Percentiles rank a stretch among this genome's conserved stretches.
These are phyloP conservation scores for Neomonachus schauinslandi DNA, from an alignment of 2,113 vertebrate species.

Conservation along the genomic window DNA sequence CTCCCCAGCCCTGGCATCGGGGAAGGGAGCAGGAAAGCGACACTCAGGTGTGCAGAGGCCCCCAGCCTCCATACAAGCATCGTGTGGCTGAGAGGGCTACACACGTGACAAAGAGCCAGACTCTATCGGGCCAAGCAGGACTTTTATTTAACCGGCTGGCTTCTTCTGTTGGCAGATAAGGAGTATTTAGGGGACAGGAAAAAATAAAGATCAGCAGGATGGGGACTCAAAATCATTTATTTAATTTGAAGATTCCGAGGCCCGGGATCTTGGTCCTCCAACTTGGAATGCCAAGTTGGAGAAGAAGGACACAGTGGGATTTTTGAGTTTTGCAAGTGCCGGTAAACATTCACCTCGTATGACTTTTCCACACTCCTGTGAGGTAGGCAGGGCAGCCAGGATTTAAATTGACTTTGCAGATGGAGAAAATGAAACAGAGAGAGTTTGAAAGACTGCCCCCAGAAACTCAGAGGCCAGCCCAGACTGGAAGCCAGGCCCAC, in stretches of 20 bases:
- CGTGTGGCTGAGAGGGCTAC: neutral
- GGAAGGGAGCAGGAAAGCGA: neutral
- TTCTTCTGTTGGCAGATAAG: conserved; percentile 43
- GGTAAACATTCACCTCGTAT: neutral
- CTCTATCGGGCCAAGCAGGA: neutral
- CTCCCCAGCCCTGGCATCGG: neutral
- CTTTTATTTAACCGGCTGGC: neutral
- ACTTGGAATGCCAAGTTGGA: neutral
- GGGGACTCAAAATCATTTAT: neutral
- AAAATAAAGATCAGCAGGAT: conserved; percentile 16
- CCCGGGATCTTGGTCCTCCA: neutral
- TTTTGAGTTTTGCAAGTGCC: neutral
- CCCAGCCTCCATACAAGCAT: fast-evolving
- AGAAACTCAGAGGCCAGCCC: neutral
- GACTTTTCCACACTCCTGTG: neutral
- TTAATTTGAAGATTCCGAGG: neutral
- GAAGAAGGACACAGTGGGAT: neutral
- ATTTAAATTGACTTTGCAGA: neutral
- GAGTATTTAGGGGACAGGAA: neutral
- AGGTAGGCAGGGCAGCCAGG: neutral
- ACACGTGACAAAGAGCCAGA: neutral
- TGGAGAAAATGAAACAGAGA: neutral
- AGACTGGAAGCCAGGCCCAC: too few species aligned
- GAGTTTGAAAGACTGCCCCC: neutral
- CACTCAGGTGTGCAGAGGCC: neutral